Conservation (phyloP, 2,113 vertebrate genomes). For the Halichoerus grypus region DNA sequence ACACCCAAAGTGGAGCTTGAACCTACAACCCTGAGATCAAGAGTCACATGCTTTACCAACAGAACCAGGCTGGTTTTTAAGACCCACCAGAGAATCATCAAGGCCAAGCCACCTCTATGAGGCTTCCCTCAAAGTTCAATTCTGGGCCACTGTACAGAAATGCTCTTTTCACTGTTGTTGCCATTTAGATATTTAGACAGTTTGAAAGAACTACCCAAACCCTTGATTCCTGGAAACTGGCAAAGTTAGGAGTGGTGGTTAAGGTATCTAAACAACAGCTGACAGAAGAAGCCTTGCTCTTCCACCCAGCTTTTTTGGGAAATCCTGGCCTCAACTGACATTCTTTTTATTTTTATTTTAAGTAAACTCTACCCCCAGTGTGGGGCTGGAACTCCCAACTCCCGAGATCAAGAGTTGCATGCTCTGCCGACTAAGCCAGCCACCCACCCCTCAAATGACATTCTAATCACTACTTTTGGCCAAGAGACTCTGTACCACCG, state of each 20-base stretch:
- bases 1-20: not conserved
- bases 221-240: slow-evolving; percentile 49
- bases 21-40: not conserved
- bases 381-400: not conserved
- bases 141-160: slow-evolving; percentile 32
- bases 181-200: not conserved
- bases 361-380: not conserved
- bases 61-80: not conserved
- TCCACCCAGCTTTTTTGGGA: not conserved
- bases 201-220: slow-evolving; percentile 45
- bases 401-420: not conserved
- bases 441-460: not conserved
- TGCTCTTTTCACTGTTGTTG: not conserved
- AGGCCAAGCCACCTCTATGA: not conserved
- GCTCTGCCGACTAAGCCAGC: not conserved
- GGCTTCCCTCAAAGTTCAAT: not conserved
- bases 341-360: not conserved
- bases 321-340: slow-evolving; percentile 41
- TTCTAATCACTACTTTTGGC: not conserved
- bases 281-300: not conserved
- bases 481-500: slow-evolving; percentile 8
- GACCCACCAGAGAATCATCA: not conserved
- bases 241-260: slow-evolving; percentile 10
- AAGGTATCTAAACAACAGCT: slow-evolving; percentile 13
- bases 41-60: not conserved